phyloP scores from a whole-genome alignment of 2,113 vertebrate genomes.

The Chamaetylas fuelleborni region DNA sequence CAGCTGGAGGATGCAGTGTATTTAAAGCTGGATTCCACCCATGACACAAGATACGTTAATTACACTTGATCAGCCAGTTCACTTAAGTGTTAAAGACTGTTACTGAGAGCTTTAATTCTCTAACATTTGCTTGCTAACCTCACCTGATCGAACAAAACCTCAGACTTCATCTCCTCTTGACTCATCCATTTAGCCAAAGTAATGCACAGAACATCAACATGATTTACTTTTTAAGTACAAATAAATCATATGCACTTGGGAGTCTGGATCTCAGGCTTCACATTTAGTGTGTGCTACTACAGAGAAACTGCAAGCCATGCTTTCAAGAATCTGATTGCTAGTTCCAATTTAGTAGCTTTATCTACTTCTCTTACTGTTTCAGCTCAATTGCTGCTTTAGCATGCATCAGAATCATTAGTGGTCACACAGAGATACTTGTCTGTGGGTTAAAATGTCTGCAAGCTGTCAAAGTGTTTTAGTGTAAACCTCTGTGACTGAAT shows the following conservation, averaged over 20 bases:
- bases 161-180: neutral
- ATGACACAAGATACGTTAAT: neutral
- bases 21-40: neutral
- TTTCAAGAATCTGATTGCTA: neutral
- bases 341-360: slow-evolving; percentile 9
- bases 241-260: neutral
- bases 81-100: neutral
- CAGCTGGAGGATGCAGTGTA: neutral
- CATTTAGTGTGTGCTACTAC: neutral
- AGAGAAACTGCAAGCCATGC: neutral
- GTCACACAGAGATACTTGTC: slow-evolving; percentile 13
- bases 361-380: neutral
- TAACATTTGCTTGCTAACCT: neutral
- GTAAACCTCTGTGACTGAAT: slow-evolving; percentile 6
- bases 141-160: slow-evolving; percentile 8
- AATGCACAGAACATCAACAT: neutral
- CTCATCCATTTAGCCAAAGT: neutral
- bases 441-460: slow-evolving; percentile 36
- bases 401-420: slow-evolving; percentile 27
- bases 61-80: neutral
- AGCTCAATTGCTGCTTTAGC: neutral
- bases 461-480: slow-evolving; percentile 38
- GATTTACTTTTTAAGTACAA: slow-evolving; percentile 4
- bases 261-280: neutral
- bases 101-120: neutral